Percentiles rank a stretch among this genome's conserved stretches.
These are phyloP conservation scores for Eristalis tenax DNA, from an alignment of 2,888 invertebrate species.

Conservation along the genomic window DNA sequence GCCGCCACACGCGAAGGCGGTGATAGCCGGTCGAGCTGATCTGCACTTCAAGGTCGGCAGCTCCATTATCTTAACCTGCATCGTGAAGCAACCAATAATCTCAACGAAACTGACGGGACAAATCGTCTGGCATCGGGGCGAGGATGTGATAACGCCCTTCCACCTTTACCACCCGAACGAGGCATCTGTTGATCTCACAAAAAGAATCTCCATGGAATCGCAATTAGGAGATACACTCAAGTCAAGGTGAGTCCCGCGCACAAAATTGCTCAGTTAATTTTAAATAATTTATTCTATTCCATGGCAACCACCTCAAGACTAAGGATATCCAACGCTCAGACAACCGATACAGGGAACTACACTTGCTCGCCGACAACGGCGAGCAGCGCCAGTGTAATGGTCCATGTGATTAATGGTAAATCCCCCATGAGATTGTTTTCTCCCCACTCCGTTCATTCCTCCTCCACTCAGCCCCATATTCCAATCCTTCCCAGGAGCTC, in stretches of 20 bases:
- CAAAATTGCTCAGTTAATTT: background rate
- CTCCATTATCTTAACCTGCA: conserved; percentile 87
- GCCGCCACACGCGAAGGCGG: conserved; percentile 85
- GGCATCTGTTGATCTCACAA: conserved; percentile 77
- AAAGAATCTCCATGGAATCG: conserved; percentile 80
- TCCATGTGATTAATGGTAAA: conserved; percentile 94
- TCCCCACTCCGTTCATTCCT: no score
- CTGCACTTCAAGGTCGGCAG: conserved; percentile 89
- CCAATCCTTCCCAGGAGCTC: conserved; percentile 22
- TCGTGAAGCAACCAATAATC: conserved; percentile 85
- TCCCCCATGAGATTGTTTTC: conserved; percentile 56
- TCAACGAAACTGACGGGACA: conserved; percentile 86
- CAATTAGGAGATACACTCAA: conserved; percentile 86
- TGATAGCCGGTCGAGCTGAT: conserved; percentile 86
- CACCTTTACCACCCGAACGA: conserved; percentile 74
- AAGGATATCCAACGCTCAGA: conserved; percentile 88
- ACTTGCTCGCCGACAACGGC: conserved; percentile 94
- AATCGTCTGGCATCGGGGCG: conserved; percentile 87
- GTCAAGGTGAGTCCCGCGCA: conserved; percentile 81
- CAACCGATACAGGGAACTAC: conserved; percentile 92
- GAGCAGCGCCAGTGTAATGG: conserved; percentile 90
- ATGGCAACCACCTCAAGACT: conserved; percentile 80
- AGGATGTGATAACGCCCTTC: conserved; percentile 78
- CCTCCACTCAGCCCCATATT: background rate
- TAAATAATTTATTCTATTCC: conserved; percentile 34